Evolutionary conservation across 2,797 vertebrate genomes (phyloP), one percentile per base, ranked within the genome.

Genomic region (Pantherophis alleghaniensis): DNA sequence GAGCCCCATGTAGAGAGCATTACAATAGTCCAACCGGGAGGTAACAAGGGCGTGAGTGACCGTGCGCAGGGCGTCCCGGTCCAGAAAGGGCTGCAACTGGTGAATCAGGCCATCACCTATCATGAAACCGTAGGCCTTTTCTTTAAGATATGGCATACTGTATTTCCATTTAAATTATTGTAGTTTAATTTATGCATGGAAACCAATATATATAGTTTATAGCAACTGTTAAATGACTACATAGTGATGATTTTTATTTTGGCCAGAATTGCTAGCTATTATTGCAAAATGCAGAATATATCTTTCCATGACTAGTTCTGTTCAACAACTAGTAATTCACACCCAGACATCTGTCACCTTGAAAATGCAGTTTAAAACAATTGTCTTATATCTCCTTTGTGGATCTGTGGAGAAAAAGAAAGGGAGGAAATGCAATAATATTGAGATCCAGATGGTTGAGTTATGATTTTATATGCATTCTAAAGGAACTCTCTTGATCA

Each of bases 341-440:
- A 20, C 7, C 51, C 4, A 89, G 42, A 63, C 42, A 63, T 90
- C 42, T 90, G 69, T 92, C 74, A 63, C 59, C 13, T 63, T 90
- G 14, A 90, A 90, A 86, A 86, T 86, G n/a, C n/a, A 53, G 55
- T 90, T 90, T 83, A 79, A 92, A 83, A 86, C 83, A 13, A 92
- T 79, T 88, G 32, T 83, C 12, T 53, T 89, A 89, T 92, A n/a
- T 89, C 86, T 92, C 13, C 7, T 60, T 89, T 92, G 20, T 90
- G 88, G 32, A 86, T 90, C 88, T 32, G 2, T 56, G n/a, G 74
- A 83, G 74, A 56, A 42, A 69, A 26, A 61, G 13, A 26, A 3
- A 5, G 22, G 1, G 18, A 10, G 51, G 7, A 5, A 28, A 26
- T 4, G 60, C 13, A 86, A 63, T 28, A 86, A 90, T 55, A 55